Percentiles rank a stretch among this genome's conserved stretches.
phyloP scores from a whole-genome alignment of 2,797 vertebrate species.

The Megaceryle alcyon region DNA sequence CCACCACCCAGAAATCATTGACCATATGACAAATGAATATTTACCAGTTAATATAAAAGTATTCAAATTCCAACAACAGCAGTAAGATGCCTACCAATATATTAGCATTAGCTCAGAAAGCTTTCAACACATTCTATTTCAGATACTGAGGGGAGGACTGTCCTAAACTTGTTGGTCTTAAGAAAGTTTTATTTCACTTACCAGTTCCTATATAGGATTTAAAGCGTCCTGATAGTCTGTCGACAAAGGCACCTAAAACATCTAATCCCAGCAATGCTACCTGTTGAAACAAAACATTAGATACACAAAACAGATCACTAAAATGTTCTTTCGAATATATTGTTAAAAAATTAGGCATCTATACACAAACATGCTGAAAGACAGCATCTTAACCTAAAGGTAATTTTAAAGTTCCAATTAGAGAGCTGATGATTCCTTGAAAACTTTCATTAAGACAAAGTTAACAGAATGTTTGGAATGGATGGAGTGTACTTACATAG shows the following conservation, averaged over 20 bases:
- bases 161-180: neutral
- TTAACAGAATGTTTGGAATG: neutral
- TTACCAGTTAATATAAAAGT: neutral
- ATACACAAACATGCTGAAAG: neutral
- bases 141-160: rapidly evolving
- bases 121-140: neutral
- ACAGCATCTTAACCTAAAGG: neutral
- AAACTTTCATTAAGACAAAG: neutral
- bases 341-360: neutral
- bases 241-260: constrained; percentile 89
- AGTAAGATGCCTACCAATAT: neutral
- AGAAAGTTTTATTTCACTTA: constrained; percentile 73
- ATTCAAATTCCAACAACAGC: neutral
- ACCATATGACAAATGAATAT: neutral
- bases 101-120: neutral
- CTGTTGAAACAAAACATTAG: constrained; percentile 77
- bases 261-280: constrained; percentile 93
- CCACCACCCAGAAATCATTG: neutral
- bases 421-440: neutral
- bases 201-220: constrained; percentile 89
- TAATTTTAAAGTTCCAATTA: neutral
- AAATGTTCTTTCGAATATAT: neutral
- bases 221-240: constrained; percentile 90
- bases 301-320: neutral
- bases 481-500: neutral